Base-by-base conservation (phyloP, 1,140 invertebrate genomes). In the Zeugodacus cucurbitae region DNA sequence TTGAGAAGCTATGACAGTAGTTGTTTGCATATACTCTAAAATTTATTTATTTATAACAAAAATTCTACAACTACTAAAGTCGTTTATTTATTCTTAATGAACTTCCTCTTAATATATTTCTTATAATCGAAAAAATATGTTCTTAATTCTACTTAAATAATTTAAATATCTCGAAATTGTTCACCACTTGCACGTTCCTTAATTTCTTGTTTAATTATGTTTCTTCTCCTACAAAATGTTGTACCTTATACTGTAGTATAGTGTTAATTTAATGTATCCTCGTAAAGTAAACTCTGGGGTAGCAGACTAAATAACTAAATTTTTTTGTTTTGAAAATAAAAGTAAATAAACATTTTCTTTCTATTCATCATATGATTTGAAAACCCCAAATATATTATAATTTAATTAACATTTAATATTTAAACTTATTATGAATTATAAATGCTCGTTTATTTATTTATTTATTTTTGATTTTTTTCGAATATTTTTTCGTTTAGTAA, bases 361-460 rank as follows among this genome's bases (percentile, higher is more conserved):
- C 48, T 57, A 57, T 7, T 78, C 48, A 32, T 88, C n/a, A 57
- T 29, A 64, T 88, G 22, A 48, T 78, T 88, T 78, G 10, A 34
- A 17, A 26, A 20, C 11, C 62, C 59, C 1, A 58, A 57, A 59
- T 85, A 41, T 54, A 57, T 34, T 3, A 54, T 32, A 20, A 11
- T 62, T 88, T 37, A 20, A 2, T 48, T 32, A n/a, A 54, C 7
- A 86, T 62, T 22, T 88, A 6, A 64, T 44, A 86, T 88, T 70
- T 57, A 22, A 62, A 57, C 26, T 87, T 62, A 62, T 67, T 29
- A 32, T 5, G 32, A 67, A 44, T 44, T 87, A n/a, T n/a, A 64
- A 37, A 29, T 91, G 90, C 90, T 91, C 91, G 89, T 89, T 90
- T 90, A 89, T 90, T 89, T 88, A 8, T 29, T 87, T 34, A 67